Evolutionary conservation across 1,140 invertebrate genomes (phyloP).

Genomic region (Brachystomella parvula): DNA sequence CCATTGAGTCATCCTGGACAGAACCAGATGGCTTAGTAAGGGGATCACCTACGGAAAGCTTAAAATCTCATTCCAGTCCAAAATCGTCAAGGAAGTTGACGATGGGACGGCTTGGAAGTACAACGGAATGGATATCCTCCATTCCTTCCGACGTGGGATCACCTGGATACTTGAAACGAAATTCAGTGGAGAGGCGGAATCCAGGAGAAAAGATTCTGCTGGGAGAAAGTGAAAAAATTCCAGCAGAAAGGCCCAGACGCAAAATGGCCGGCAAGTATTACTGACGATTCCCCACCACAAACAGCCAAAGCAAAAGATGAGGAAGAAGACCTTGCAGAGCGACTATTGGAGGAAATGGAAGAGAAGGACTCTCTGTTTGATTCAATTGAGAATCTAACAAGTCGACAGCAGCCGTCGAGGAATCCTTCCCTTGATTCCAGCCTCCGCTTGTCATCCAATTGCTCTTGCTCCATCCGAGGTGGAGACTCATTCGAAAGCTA

Average conservation of each 20-base stretch:
- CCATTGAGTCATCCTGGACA: background rate
- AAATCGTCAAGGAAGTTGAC: slow-evolving; percentile 47
- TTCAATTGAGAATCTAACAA: slow-evolving; percentile 33
- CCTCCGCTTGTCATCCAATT: slow-evolving; percentile 34
- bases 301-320: slow-evolving; percentile 2
- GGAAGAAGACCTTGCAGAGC: background rate
- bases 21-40: too few species aligned
- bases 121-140: slow-evolving; percentile 33
- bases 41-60: slow-evolving; percentile 59
- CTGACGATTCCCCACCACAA: slow-evolving; percentile 29
- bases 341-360: slow-evolving; percentile 19
- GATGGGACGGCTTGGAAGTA: slow-evolving; percentile 27
- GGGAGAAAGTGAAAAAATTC: slow-evolving; percentile 30
- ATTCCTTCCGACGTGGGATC: slow-evolving; percentile 10
- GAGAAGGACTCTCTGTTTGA: slow-evolving; percentile 33
- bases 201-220: slow-evolving; percentile 31
- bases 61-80: slow-evolving; percentile 53
- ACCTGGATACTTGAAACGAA: slow-evolving; percentile 7
- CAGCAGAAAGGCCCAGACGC: slow-evolving; percentile 27
- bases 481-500: slow-evolving; percentile 38
- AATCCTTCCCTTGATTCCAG: slow-evolving; percentile 37
- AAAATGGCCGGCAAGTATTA: slow-evolving; percentile 30
- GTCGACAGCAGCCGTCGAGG: slow-evolving; percentile 16
- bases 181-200: slow-evolving; percentile 13
- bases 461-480: slow-evolving; percentile 37